These are phyloP conservation scores for Arenicola marina DNA, from an alignment of 2,888 invertebrate species.

Conservation along the genomic window DNA sequence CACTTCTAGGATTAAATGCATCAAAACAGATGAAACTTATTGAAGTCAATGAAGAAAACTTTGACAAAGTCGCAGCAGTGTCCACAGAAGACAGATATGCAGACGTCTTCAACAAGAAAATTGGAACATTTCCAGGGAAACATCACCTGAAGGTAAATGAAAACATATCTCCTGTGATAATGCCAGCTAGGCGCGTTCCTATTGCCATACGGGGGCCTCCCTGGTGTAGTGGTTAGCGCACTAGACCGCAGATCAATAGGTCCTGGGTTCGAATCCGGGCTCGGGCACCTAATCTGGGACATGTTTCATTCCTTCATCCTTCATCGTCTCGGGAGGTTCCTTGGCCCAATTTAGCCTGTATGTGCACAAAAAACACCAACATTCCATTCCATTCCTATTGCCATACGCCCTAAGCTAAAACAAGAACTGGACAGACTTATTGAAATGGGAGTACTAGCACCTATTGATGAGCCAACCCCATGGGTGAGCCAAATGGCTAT, in stretches of 20 bases:
- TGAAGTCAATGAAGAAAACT: constrained; percentile 14
- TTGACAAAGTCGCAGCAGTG: constrained; percentile 1
- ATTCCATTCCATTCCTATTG: no score
- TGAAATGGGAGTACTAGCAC: constrained; percentile 19
- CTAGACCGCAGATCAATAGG: no score
- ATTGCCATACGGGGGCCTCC: constrained; percentile 7
- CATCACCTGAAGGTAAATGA: not conserved
- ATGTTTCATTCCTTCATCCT: no score
- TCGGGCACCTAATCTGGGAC: no score
- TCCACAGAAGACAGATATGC: not conserved
- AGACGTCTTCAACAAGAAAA: constrained; percentile 9
- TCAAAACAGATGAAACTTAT: constrained; percentile 14
- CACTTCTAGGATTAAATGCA: constrained; percentile 10
- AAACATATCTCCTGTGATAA: constrained; percentile 9
- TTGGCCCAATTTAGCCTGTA: no score
- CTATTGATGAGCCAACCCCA: constrained; percentile 27
- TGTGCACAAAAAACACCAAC: no score
- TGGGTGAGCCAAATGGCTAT: constrained; percentile 33
- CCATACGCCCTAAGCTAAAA: no score
- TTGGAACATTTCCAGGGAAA: not conserved
- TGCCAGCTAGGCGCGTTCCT: constrained; percentile 11
- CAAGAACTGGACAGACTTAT: constrained; percentile 24
- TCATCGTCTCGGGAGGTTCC: no score
- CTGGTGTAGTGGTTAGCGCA: no score
- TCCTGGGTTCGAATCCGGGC: no score